phyloP scores from a whole-genome alignment of 2,797 vertebrate genomes.

The Sebastes trivittatus region DNA sequence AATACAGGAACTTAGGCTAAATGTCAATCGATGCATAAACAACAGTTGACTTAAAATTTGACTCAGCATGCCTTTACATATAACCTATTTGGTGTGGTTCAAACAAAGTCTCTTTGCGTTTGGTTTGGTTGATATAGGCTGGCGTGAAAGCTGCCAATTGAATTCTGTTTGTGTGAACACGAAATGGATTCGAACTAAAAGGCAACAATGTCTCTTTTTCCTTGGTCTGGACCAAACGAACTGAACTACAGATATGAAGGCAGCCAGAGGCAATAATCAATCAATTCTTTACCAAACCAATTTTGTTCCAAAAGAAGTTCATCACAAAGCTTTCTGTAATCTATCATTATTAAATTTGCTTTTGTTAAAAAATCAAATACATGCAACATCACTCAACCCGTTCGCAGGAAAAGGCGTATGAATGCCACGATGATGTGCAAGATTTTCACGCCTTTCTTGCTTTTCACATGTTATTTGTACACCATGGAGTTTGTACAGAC shows the following conservation, averaged over 20 bases:
- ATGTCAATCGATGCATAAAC: not conserved
- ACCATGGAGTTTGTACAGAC: too few relatives aligned
- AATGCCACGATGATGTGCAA: too few relatives aligned
- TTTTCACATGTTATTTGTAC: too few relatives aligned
- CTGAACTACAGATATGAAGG: not conserved
- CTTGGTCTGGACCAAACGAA: not conserved
- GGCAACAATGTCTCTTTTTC: not conserved
- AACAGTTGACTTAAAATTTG: not conserved
- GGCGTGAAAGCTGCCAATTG: not conserved
- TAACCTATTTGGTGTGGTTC: not conserved
- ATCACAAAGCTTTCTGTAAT: not conserved
- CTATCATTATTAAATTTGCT: not conserved
- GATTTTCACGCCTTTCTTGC: too few relatives aligned
- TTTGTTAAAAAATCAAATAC: not conserved
- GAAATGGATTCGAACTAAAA: not conserved
- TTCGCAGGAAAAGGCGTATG: too few relatives aligned
- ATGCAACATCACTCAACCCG: not conserved
- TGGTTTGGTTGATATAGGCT: not conserved
- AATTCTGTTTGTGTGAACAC: not conserved
- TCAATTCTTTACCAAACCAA: not conserved
- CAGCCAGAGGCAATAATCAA: too few relatives aligned
- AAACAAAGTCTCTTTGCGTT: not conserved
- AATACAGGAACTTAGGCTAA: too few relatives aligned
- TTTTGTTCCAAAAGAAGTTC: not conserved
- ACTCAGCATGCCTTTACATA: not conserved